Percentiles rank a stretch among this genome's conserved stretches.
These are phyloP conservation scores for Melanostigma gelatinosum DNA, from an alignment of 2,113 vertebrate genomes.

Conservation along the genomic window DNA sequence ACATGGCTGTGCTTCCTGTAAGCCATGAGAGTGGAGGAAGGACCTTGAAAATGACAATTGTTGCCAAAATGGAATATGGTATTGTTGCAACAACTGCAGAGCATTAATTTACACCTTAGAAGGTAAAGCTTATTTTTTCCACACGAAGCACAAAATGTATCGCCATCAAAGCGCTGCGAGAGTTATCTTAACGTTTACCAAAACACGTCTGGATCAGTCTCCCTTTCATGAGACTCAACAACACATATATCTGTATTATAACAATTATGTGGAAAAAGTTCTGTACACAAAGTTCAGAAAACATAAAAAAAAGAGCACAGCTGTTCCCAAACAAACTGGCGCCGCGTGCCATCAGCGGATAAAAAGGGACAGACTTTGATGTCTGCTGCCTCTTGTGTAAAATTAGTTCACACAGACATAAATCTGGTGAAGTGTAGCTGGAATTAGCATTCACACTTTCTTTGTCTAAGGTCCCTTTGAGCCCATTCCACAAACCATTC, in stretches of 20 bases:
- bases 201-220: constrained; percentile 31
- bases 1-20: constrained; percentile 29
- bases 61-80: neutral
- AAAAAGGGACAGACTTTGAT: constrained; percentile 51
- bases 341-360: constrained; percentile 40
- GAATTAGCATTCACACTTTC: constrained; percentile 68
- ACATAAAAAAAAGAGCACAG: constrained; percentile 35
- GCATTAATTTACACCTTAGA: constrained; percentile 3
- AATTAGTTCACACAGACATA: constrained; percentile 64
- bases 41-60: constrained; percentile 34
- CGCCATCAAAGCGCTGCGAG: constrained; percentile 14
- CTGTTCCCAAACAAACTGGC: constrained; percentile 47
- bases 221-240: constrained; percentile 47
- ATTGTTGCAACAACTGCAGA: neutral
- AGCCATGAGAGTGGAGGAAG: constrained; percentile 20
- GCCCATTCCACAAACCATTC: constrained; percentile 61
- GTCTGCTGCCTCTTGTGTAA: constrained; percentile 60
- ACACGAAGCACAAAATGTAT: constrained; percentile 22
- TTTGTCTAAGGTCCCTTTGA: constrained; percentile 66
- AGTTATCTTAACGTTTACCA: constrained; percentile 27
- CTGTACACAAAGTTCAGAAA: constrained; percentile 35
- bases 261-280: constrained; percentile 38
- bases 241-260: constrained; percentile 20
- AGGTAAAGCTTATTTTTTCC: constrained; percentile 2
- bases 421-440: constrained; percentile 60